These are phyloP conservation scores for Pangasius krempfi DNA, from an alignment of 2,797 vertebrate genomes.

Conservation along the genomic window DNA sequence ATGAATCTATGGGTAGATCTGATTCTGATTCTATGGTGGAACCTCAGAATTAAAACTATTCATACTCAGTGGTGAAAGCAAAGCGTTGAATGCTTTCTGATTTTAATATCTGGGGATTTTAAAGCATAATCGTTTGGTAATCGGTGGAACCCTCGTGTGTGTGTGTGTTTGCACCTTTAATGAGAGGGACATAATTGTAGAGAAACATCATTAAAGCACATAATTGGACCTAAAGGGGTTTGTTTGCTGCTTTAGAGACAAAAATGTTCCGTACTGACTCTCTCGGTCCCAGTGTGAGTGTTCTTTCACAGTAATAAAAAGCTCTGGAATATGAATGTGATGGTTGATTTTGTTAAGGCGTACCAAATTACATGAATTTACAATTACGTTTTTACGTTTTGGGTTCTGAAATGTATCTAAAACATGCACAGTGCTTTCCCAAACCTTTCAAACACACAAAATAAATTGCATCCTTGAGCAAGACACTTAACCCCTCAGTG, in stretches of 20 bases:
- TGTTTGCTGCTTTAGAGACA: conserved; percentile 10
- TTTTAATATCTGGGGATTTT: conserved; percentile 4
- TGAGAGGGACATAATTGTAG: not conserved
- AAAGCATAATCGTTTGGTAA: conserved; percentile 16
- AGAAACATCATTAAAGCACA: not conserved
- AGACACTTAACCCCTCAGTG: conserved; percentile 42
- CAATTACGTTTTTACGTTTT: not conserved
- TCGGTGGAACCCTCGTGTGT: not conserved
- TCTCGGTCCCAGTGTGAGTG: not conserved
- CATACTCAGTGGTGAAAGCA: not conserved
- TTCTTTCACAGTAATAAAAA: not conserved
- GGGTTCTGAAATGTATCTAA: not conserved
- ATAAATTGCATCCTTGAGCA: conserved; percentile 41
- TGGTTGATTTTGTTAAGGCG: not conserved
- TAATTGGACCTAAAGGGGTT: conserved; percentile 25
- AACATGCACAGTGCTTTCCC: not conserved
- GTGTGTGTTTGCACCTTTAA: conserved; percentile 17
- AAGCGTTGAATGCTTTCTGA: not conserved
- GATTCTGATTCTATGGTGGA: not conserved
- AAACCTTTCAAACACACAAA: conserved; percentile 10
- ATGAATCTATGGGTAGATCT: not conserved
- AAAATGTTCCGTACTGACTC: not conserved
- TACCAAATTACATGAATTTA: not conserved
- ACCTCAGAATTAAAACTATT: not conserved
- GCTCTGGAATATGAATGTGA: not conserved